Evolutionary conservation across 53 echinoderm and acorn worm genomes (phyloP).

Genomic region (Astropecten irregularis): DNA sequence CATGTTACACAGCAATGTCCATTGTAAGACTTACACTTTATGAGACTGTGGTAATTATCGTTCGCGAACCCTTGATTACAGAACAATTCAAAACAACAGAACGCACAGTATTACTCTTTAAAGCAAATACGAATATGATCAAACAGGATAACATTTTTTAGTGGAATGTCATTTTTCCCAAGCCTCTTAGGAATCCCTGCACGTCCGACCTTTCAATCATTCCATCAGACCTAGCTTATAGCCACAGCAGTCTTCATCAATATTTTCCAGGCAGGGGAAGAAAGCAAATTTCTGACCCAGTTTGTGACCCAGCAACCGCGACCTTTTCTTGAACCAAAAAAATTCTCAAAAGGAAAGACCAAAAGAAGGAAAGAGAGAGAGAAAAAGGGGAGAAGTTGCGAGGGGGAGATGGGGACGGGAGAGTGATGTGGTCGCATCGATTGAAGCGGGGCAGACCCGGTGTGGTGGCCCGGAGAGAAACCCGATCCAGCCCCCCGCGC

Average conservation of each 20-base stretch:
- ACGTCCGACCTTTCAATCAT: background rate
- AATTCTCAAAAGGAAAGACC: background rate
- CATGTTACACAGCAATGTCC: no score
- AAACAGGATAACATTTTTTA: no score
- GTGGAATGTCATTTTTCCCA: background rate
- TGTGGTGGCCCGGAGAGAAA: constrained; percentile 35
- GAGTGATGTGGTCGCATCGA: constrained; percentile 28
- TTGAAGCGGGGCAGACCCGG: constrained; percentile 36
- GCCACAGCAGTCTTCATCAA: background rate
- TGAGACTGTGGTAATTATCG: no score
- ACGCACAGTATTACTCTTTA: no score
- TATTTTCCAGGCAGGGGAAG: background rate
- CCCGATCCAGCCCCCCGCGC: constrained; percentile 39
- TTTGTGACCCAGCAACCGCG: constrained; percentile 31
- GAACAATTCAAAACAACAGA: no score
- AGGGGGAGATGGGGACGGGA: background rate
- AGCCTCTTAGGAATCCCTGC: background rate
- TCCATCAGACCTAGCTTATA: background rate
- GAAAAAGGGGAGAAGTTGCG: no score
- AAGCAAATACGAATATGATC: no score
- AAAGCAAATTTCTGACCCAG: background rate
- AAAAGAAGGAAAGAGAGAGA: constrained; percentile 12
- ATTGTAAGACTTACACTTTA: no score
- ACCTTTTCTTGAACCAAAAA: background rate
- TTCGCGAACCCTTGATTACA: no score